Evolutionary conservation across 2,888 invertebrate species (phyloP).

Genomic region (Encarsia formosa): DNA sequence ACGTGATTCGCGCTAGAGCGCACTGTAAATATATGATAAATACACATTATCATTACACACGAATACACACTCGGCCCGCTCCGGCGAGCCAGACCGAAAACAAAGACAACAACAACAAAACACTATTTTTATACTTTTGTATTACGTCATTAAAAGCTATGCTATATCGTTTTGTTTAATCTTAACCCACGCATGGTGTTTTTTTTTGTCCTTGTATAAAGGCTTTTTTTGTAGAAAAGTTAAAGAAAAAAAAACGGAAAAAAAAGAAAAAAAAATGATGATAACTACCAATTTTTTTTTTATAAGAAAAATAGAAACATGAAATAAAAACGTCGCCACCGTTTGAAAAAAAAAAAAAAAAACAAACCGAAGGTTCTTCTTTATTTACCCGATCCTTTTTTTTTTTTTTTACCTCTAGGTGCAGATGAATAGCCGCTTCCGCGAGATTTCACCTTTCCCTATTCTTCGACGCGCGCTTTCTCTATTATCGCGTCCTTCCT

Average conservation of each 20-base stretch:
- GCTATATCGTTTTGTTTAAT: too few species aligned
- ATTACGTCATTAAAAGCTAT: slow-evolving; percentile 24
- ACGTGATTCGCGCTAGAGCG: slow-evolving; percentile 44
- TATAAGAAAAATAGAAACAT: too few species aligned
- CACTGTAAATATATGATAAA: slow-evolving; percentile 48
- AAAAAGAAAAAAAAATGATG: too few species aligned
- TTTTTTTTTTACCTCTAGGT: too few species aligned
- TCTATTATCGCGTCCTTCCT: slow-evolving; percentile 1
- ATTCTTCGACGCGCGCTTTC: slow-evolving; percentile 17
- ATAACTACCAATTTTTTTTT: too few species aligned
- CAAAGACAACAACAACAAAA: slow-evolving; percentile 4
- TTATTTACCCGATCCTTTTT: too few species aligned
- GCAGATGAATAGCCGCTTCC: slow-evolving; percentile 13
- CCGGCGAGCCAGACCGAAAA: too few species aligned
- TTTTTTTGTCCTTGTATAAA: slow-evolving; percentile 51
- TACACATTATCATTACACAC: slow-evolving; percentile 16
- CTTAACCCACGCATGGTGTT: slow-evolving; percentile 42
- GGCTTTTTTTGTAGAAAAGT: slow-evolving; percentile 49
- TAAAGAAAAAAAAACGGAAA: slow-evolving; percentile 44
- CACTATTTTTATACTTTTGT: slow-evolving; percentile 40
- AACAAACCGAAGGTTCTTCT: neutral
- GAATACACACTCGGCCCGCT: neutral
- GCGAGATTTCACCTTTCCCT: slow-evolving; percentile 26
- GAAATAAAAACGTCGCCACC: slow-evolving; percentile 52
- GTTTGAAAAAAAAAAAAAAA: slow-evolving; percentile 30